Percentiles rank a stretch among this genome's conserved stretches.
Evolutionary conservation across 2,888 invertebrate species (phyloP).

Genomic region (Limenitis camilla): DNA sequence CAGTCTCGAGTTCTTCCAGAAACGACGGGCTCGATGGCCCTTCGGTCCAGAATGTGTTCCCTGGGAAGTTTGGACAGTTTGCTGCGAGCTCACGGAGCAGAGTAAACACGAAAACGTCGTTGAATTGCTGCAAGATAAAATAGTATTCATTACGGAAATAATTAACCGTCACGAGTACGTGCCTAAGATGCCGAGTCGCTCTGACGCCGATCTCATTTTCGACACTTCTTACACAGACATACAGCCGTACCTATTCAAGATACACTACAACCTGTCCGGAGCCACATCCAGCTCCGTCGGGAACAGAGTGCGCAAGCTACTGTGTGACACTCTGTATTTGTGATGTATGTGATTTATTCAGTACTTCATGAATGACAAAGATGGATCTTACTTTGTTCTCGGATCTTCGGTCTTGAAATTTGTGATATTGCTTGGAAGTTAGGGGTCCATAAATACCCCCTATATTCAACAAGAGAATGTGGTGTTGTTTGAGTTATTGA

Average conservation of each 20-base stretch:
- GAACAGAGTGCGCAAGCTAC: constrained; percentile 91
- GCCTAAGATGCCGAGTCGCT: constrained; percentile 95
- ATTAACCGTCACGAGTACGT: constrained; percentile 97
- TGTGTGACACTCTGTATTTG: constrained; percentile 88
- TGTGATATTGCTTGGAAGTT: constrained; percentile 21
- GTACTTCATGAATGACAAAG: constrained; percentile 14
- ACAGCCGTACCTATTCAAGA: constrained; percentile 97
- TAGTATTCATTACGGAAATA: constrained; percentile 94
- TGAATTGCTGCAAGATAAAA: constrained; percentile 92
- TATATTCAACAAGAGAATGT: neutral
- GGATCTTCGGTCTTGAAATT: constrained; percentile 15
- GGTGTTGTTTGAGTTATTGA: constrained; percentile 10
- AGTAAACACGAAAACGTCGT: constrained; percentile 90
- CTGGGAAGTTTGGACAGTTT: constrained; percentile 99
- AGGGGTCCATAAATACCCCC: neutral
- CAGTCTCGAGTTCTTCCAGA: constrained; percentile 95
- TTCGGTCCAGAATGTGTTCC: constrained; percentile 94
- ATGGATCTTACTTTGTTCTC: constrained; percentile 23
- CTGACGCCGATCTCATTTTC: constrained; percentile 94
- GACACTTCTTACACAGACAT: constrained; percentile 94
- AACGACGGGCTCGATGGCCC: constrained; percentile 91
- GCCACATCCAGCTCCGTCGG: constrained; percentile 87
- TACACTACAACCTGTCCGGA: constrained; percentile 87
- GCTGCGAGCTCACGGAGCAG: constrained; percentile 90
- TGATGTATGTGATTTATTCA: constrained; percentile 56